Conservation (phyloP, 2,888 invertebrate species). For the Phorcus lineatus region DNA sequence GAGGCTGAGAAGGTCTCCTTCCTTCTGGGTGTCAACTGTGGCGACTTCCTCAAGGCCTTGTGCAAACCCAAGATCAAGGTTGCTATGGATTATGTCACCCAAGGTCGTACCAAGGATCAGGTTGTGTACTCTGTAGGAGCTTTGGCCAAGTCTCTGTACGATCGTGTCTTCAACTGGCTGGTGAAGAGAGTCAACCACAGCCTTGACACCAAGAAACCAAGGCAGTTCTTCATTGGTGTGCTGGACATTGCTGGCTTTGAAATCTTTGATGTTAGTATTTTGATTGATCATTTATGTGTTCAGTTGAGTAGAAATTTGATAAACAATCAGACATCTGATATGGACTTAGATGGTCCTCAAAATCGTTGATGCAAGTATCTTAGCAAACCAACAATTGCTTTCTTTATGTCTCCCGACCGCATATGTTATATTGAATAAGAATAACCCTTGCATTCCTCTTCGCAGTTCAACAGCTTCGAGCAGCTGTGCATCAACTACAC, state of each 20-base stretch:
- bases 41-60: constrained; percentile 85
- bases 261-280: constrained; percentile 88
- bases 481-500: constrained; percentile 99
- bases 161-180: constrained; percentile 83
- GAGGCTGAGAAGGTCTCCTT: constrained; percentile 95
- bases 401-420: too few relatives aligned
- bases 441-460: background rate
- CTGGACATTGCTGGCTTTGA: constrained; percentile 99
- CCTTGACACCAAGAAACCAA: constrained; percentile 97
- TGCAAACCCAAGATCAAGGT: constrained; percentile 97
- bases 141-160: constrained; percentile 77
- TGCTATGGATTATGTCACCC: constrained; percentile 98
- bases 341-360: too few relatives aligned
- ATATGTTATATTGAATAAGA: too few relatives aligned
- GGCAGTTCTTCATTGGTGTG: constrained; percentile 99
- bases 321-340: too few relatives aligned
- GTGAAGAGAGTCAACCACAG: constrained; percentile 99
- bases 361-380: too few relatives aligned
- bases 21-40: constrained; percentile 90
- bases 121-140: constrained; percentile 75
- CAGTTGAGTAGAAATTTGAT: too few relatives aligned
- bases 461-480: constrained; percentile 96
- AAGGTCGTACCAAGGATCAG: constrained; percentile 95
- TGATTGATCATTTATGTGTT: too few relatives aligned
- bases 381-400: too few relatives aligned